Evolutionary conservation across 2,113 vertebrate species (phyloP).

Genomic region (Nannospalax galili): DNA sequence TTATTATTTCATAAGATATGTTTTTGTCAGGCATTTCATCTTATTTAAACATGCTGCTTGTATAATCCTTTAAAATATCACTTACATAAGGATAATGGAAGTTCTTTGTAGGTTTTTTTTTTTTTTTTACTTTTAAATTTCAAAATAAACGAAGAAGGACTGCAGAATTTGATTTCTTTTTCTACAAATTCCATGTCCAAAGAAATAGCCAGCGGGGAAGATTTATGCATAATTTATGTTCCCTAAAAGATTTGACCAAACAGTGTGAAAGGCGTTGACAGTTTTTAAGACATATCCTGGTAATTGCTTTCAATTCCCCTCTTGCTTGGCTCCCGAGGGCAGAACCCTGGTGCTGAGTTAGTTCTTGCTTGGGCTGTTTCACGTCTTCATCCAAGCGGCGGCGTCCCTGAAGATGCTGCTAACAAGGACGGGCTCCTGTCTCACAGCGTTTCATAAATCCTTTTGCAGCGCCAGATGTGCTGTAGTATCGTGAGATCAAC

Average conservation of each 20-base stretch:
- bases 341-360: background rate
- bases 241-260: background rate
- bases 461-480: background rate
- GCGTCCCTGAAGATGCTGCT: background rate
- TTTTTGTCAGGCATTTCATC: background rate
- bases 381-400: background rate
- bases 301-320: background rate
- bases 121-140: background rate
- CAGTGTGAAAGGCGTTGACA: background rate
- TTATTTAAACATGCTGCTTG: background rate
- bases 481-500: background rate
- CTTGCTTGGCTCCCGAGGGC: background rate
- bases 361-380: background rate
- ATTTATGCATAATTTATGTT: background rate
- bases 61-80: background rate
- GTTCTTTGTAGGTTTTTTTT: background rate
- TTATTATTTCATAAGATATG: background rate
- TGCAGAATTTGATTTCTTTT: background rate
- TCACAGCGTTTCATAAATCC: background rate
- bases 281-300: background rate
- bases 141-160: slow-evolving; percentile 3
- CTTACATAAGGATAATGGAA: background rate
- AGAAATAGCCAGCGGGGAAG: background rate
- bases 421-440: background rate
- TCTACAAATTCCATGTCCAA: background rate